A percentile compares a stretch with the other conserved stretches of the same genome.
These are phyloP conservation scores for Polia nebulosa DNA, from an alignment of 2,888 invertebrate genomes.

Conservation along the genomic window DNA sequence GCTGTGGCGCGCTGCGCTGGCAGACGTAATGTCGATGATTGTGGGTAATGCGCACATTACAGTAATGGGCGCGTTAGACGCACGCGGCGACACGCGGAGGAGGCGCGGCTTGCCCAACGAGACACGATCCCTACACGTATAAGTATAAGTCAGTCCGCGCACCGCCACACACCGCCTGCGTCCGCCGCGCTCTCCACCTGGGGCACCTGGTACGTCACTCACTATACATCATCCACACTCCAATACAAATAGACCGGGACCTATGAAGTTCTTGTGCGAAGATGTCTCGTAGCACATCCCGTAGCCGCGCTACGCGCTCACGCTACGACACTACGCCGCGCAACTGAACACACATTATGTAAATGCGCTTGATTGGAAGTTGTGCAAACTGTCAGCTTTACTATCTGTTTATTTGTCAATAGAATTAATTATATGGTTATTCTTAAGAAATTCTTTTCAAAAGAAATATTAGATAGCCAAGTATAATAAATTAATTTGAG, in stretches of 20 bases:
- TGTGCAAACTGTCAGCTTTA: slow-evolving; percentile 22
- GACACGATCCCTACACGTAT: slow-evolving; percentile 26
- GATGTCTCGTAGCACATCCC: slow-evolving; percentile 17
- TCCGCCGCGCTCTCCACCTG: slow-evolving; percentile 1
- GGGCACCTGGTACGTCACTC: slow-evolving; percentile 37
- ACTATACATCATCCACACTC: neutral
- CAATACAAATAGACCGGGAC: neutral
- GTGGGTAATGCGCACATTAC: slow-evolving; percentile 35
- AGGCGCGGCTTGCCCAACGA: slow-evolving; percentile 35
- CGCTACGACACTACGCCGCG: slow-evolving; percentile 1
- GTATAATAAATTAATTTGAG: slow-evolving; percentile 27
- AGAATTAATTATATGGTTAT: slow-evolving; percentile 33
- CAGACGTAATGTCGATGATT: slow-evolving; percentile 25
- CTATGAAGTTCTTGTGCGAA: neutral
- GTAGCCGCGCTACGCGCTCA: slow-evolving; percentile 29
- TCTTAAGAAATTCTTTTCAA: slow-evolving; percentile 30
- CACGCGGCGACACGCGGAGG: slow-evolving; percentile 20
- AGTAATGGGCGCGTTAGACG: slow-evolving; percentile 22
- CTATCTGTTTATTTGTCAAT: slow-evolving; percentile 46
- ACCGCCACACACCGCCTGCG: slow-evolving; percentile 17
- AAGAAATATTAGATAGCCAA: slow-evolving; percentile 6
- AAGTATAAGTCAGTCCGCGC: neutral
- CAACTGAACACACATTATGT: slow-evolving; percentile 35
- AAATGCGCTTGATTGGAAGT: slow-evolving; percentile 35
- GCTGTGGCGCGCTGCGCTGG: neutral